phyloP scores from a whole-genome alignment of 2,113 vertebrate genomes.

The Piprites chloris region DNA sequence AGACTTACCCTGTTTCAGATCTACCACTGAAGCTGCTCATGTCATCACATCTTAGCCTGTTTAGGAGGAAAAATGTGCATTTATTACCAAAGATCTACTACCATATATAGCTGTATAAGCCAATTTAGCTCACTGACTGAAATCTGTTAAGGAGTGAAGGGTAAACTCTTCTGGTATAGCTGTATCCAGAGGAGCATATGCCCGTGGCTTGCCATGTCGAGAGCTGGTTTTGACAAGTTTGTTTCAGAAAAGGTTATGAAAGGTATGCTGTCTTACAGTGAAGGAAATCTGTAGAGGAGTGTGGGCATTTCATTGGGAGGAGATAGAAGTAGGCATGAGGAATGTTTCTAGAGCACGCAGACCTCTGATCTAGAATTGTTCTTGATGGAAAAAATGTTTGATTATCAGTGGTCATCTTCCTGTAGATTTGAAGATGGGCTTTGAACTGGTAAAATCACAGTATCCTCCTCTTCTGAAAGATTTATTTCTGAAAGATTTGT shows the following conservation, averaged over 20 bases:
- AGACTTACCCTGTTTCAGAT: slow-evolving; percentile 21
- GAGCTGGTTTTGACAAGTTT: not conserved
- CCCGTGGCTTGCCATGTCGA: not conserved
- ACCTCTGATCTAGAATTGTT: not conserved
- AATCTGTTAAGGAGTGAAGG: not conserved
- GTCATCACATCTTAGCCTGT: slow-evolving; percentile 19
- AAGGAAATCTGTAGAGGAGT: not conserved
- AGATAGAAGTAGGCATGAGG: not conserved
- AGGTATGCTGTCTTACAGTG: not conserved
- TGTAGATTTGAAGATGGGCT: not conserved
- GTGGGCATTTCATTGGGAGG: not conserved
- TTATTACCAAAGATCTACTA: slow-evolving; percentile 17
- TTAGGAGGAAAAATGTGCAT: not conserved
- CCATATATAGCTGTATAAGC: not conserved
- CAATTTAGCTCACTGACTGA: not conserved
- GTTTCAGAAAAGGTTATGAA: not conserved
- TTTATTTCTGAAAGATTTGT: not conserved
- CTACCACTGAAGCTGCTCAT: slow-evolving; percentile 26
- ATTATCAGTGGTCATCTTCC: not conserved
- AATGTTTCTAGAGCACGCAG: not conserved
- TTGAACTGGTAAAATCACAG: not conserved
- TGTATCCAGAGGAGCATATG: not conserved
- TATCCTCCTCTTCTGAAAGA: not conserved
- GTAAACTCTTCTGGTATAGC: not conserved
- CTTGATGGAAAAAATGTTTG: not conserved